A percentile compares a stretch with the other conserved stretches of the same genome.
phyloP scores from a whole-genome alignment of 2,797 vertebrate genomes.

The Takifugu ocellatus region DNA sequence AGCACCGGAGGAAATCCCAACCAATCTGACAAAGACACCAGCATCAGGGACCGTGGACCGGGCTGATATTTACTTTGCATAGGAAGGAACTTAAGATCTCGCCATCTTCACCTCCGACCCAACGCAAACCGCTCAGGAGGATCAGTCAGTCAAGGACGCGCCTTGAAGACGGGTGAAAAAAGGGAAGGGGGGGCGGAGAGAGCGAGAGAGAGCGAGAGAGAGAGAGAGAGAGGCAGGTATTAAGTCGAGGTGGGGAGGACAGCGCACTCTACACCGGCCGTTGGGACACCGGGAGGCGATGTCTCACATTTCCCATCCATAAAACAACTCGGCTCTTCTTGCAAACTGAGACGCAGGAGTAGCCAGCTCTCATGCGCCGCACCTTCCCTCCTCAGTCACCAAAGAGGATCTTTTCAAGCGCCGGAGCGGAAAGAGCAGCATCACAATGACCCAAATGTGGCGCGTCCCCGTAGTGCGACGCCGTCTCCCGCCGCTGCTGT shows the following conservation, averaged over 20 bases:
- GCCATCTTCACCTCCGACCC: slow-evolving; percentile 14
- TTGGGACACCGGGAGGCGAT: slow-evolving; percentile 31
- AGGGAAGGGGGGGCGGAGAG: slow-evolving; percentile 11
- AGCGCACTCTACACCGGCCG: slow-evolving; percentile 19
- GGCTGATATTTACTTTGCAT: not conserved
- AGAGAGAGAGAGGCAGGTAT: slow-evolving; percentile 40
- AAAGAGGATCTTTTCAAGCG: slow-evolving; percentile 33
- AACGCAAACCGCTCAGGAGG: slow-evolving; percentile 1
- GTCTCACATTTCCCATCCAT: slow-evolving; percentile 14
- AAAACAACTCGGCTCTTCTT: slow-evolving; percentile 22
- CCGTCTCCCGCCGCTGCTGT: slow-evolving; percentile 34
- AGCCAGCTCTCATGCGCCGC: slow-evolving; percentile 24
- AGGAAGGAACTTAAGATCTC: not conserved
- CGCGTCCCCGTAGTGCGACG: slow-evolving; percentile 45
- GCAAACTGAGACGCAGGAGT: slow-evolving; percentile 56
- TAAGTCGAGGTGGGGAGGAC: slow-evolving; percentile 36
- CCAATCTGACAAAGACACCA: slow-evolving; percentile 8
- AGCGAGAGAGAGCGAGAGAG: slow-evolving; percentile 15
- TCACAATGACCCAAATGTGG: slow-evolving; percentile 2
- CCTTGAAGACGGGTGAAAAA: not conserved
- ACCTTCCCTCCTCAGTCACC: slow-evolving; percentile 25
- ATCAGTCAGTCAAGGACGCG: slow-evolving; percentile 38
- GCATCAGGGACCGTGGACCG: too few species aligned
- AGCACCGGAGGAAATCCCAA: not conserved
- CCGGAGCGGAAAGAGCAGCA: slow-evolving; percentile 4